Evolutionary conservation across 2,797 vertebrate genomes (phyloP), one percentile per base, ranked within the genome.

Genomic region (Tragopan temminckii): DNA sequence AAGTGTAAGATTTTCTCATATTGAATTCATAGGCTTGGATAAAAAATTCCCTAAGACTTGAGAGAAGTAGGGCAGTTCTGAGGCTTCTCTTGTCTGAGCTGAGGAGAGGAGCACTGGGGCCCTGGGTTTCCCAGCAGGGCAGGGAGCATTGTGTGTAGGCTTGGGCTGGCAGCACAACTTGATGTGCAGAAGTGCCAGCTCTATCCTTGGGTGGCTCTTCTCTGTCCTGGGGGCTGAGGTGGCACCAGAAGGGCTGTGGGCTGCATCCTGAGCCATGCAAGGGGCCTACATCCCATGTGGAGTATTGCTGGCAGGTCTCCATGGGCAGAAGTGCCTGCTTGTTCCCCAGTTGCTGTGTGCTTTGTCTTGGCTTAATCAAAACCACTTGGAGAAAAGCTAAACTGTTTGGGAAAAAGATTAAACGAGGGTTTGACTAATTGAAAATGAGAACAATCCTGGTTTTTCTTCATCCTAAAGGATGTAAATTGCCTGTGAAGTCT

Each of bases 391-490:
- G 87, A 92, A 95, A 77, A 83, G 88, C 74, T 87, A 64, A 96
- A 91, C 80, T 85, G 90, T 93, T 94, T 93, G 80, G 79, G 89
- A 55, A 93, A 67, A 92, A 97, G 91, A 96, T 95, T 88, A 94
- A 93, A 92, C 11, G 43, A 53, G 92, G 89, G 78, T 50, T 33
- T 94, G 83, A 89, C 84, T 95, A 95, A 96, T 80, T 91, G 95
- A 94, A 95, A 97, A 76, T 66, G 90, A 96, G 85, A 90, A 91
- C 82, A 88, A 80, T 84, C 64, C 64, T 88, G 83, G 42, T 48
- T 84, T 84, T 55, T 88, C 89, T 72, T 74, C n/a, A 31, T 58
- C 66, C 42, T 80, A 19, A 80, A 71, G 78, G 50, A 72, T 82
- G 64, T 69, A 77, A 95, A 79, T 84, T 36, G 77, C 83, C 82